phyloP scores from a whole-genome alignment of 2,797 vertebrate species.

The Cirrhinus mrigala region DNA sequence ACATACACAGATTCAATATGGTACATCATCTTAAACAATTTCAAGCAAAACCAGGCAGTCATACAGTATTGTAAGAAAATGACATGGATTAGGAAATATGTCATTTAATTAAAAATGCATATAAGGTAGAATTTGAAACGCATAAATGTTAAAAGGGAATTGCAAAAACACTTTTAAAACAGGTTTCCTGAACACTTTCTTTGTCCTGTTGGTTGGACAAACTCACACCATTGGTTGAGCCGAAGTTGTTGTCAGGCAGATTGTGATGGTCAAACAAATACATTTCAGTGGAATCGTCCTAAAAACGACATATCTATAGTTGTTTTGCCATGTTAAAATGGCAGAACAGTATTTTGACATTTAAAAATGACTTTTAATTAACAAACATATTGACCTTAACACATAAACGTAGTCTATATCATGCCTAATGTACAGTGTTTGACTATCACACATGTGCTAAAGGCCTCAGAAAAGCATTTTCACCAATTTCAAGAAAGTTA shows the following conservation, averaged over 20 bases:
- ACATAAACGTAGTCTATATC: too few species aligned
- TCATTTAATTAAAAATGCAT: background rate
- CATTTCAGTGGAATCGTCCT: background rate
- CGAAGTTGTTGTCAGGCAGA: background rate
- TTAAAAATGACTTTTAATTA: background rate
- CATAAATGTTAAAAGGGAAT: background rate
- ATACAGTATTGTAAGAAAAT: background rate
- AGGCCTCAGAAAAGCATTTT: too few species aligned
- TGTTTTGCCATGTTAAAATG: background rate
- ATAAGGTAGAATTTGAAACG: background rate
- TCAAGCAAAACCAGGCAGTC: background rate
- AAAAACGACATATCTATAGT: background rate
- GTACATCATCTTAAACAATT: background rate
- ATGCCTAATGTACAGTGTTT: too few species aligned
- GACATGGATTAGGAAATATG: too few species aligned
- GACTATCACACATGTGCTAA: too few species aligned
- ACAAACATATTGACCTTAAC: too few species aligned
- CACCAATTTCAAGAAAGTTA: too few species aligned
- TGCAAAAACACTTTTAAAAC: background rate
- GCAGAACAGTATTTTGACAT: background rate
- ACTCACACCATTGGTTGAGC: background rate
- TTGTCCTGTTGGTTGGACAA: background rate
- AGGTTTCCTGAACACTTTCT: background rate
- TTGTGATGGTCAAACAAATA: background rate
- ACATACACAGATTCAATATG: slow-evolving; percentile 23